Conservation (phyloP, 1,140 invertebrate species). For the Cydia amplana region DNA sequence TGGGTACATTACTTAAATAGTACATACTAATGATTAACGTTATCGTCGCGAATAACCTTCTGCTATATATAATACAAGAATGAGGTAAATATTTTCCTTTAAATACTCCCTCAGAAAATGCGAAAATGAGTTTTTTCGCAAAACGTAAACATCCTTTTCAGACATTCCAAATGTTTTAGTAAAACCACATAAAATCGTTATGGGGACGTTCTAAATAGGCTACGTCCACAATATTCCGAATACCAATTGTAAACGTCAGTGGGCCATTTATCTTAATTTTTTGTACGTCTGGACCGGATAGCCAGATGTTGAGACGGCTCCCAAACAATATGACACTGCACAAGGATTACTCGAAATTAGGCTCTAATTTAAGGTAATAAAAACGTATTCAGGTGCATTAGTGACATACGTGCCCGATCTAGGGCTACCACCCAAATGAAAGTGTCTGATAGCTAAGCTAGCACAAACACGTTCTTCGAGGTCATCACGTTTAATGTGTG, state of each 20-base stretch:
- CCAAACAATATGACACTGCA: slow-evolving; percentile 44
- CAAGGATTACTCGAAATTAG: slow-evolving; percentile 9
- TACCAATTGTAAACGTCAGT: slow-evolving; percentile 30
- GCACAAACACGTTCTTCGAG: not conserved
- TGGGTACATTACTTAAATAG: no score
- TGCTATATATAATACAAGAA: no score
- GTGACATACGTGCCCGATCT: not conserved
- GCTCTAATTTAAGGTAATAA: slow-evolving; percentile 10
- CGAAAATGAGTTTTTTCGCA: not conserved
- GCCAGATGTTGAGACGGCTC: slow-evolving; percentile 52
- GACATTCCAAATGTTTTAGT: not conserved
- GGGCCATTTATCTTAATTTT: slow-evolving; percentile 47
- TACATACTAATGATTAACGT: no score
- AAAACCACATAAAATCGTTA: not conserved
- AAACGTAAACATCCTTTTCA: not conserved
- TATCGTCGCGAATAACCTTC: no score
- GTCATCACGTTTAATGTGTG: slow-evolving; percentile 18
- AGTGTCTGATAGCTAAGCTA: slow-evolving; percentile 12
- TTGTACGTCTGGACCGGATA: slow-evolving; percentile 42
- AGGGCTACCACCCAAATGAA: slow-evolving; percentile 15
- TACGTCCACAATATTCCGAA: slow-evolving; percentile 22
- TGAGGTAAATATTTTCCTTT: no score
- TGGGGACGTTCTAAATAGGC: not conserved
- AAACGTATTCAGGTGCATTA: not conserved
- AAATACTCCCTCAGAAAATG: not conserved